Base-by-base conservation (phyloP, 2,113 vertebrate species). In the Notothenia coriiceps region DNA sequence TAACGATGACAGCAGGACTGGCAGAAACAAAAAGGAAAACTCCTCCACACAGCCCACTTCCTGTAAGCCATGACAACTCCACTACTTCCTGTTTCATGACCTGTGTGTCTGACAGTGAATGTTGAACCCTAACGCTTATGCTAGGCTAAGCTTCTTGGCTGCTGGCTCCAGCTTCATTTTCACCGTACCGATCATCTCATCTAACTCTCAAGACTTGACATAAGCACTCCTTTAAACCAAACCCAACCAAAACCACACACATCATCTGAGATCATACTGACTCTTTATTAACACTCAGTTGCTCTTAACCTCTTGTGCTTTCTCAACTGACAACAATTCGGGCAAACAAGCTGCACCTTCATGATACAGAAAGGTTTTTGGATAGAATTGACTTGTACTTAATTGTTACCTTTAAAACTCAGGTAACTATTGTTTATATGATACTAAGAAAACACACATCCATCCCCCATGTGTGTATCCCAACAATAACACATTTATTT, bases 31-130 rank as follows among this genome's bases (percentile, higher is more conserved):
- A 56, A 33, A 59, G 35, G 13, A 63, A 50, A 70, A 79, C 78
- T 56, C 67, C 81, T 82, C 68, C 72, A 50, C 56, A 35, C 44
- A 46, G 20, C 63, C 51, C 68, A 62, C 72, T 82, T 85, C 76
- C 79, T 84, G 64, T 77, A 79, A 49, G 33, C 17, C 60, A 18
- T 61, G 59, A 61, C 59, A 72, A 6, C 75, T n/a, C 47, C 44
- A 43, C 43, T 14, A 40, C 75, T 80, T 83, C 73, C 80, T 79
- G 71, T 75, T 74, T 76, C 47, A 49, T 66, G 70, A 78, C 52
- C 15, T 70, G 4, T 79, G 49, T 69, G 70, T 18, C 57, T 64
- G 46, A 47, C 3, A 20, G 12, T 20, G 33, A 67, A 50, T 54
- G 47, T 46, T 51, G 25, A 79, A 79, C 22, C 22, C 22, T 22